Conservation (phyloP, 1,140 invertebrate genomes). For the Batillaria attramentaria region DNA sequence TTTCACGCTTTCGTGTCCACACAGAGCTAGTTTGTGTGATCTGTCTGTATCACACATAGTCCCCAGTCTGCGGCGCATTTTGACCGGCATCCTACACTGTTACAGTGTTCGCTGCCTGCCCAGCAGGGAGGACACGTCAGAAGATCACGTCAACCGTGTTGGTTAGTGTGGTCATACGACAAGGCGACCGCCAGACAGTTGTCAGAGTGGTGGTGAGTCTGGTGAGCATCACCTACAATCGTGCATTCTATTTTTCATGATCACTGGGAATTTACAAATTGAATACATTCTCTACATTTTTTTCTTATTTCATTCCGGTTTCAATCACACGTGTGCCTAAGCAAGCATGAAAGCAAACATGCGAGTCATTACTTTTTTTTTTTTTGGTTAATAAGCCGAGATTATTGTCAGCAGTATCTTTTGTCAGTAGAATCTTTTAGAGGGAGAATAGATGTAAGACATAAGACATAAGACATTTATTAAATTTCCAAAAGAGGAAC, state of each 20-base stretch:
- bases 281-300: neutral
- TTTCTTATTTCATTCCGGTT: no score
- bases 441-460: no score
- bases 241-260: neutral
- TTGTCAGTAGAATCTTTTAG: no score
- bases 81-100: neutral
- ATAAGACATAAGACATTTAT: no score
- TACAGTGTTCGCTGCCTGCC: neutral
- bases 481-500: no score
- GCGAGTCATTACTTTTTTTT: no score
- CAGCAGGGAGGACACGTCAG: neutral
- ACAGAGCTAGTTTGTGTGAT: neutral
- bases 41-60: neutral
- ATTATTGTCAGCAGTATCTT: no score
- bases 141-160: neutral
- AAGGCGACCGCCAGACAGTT: neutral
- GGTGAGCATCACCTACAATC: neutral
- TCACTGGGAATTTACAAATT: neutral
- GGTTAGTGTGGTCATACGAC: no score
- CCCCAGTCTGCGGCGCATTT: neutral
- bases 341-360: neutral
- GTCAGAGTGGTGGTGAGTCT: neutral
- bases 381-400: no score
- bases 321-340: neutral
- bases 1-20: constrained; percentile 11